Conservation (phyloP, 2,113 vertebrate species). For the Phyllostomus discolor region DNA sequence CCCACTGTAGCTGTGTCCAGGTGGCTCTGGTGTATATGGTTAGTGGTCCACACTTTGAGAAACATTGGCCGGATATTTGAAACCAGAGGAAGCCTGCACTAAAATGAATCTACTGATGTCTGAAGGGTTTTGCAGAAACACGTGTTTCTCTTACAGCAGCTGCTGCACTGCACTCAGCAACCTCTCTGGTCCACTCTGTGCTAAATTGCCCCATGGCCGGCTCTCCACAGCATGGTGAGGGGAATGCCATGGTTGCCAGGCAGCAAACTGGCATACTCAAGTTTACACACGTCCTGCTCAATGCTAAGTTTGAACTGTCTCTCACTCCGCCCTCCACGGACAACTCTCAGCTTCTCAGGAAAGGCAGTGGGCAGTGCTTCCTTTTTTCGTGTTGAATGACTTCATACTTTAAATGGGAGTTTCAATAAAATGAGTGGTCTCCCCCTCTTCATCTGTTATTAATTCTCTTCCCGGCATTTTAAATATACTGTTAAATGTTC, state of each 20-base stretch:
- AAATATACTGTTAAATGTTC: neutral
- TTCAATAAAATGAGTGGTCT: neutral
- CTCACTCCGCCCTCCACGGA: neutral
- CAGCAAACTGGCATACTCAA: neutral
- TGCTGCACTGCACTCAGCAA: neutral
- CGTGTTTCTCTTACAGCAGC: accelerated
- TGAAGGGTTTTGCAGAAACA: neutral
- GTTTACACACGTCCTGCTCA: neutral
- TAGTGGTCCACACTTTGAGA: too few relatives aligned
- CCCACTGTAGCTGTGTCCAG: neutral
- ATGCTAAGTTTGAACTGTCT: neutral
- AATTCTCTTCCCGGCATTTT: neutral
- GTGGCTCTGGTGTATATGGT: neutral
- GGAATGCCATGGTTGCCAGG: slow-evolving; percentile 30
- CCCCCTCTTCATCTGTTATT: neutral
- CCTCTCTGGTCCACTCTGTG: neutral
- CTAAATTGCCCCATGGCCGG: neutral
- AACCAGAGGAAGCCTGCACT: neutral
- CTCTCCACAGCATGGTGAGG: neutral
- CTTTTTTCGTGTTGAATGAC: neutral
- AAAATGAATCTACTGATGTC: neutral
- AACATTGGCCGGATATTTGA: neutral
- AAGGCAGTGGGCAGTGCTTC: neutral
- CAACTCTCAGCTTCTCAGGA: neutral
- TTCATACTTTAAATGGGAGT: neutral